phyloP scores from a whole-genome alignment of 2,888 invertebrate genomes.

The Cantharis rufa region DNA sequence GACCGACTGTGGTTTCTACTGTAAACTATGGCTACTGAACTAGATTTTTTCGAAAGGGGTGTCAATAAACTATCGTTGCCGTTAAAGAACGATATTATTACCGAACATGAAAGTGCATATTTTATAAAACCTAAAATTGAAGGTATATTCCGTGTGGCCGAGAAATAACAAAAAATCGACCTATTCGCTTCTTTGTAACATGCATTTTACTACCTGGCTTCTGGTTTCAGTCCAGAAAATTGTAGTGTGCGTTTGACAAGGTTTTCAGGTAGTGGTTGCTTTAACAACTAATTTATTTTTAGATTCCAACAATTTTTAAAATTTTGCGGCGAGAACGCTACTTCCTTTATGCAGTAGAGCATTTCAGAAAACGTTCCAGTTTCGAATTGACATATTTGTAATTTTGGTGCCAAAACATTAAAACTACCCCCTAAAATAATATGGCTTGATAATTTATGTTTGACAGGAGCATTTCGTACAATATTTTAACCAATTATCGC shows the following conservation, averaged over 20 bases:
- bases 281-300: neutral
- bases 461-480: conserved; percentile 16
- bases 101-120: neutral
- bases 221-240: neutral
- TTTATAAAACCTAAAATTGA: neutral
- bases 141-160: neutral
- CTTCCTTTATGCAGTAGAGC: neutral
- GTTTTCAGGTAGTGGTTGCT: neutral
- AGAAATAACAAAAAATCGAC: neutral
- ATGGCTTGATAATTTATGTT: conserved; percentile 15
- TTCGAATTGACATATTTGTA: neutral
- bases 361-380: neutral
- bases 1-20: neutral
- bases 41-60: neutral
- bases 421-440: neutral
- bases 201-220: neutral
- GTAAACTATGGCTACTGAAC: neutral
- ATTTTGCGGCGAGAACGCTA: neutral
- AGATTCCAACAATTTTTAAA: neutral
- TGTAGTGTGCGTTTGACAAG: neutral
- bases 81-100: neutral
- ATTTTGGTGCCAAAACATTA: neutral
- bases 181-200: neutral
- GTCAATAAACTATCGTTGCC: neutral
- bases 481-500: conserved; percentile 23